These are phyloP conservation scores for Rhagonycha lutea DNA, from an alignment of 2,888 invertebrate genomes.

Conservation along the genomic window DNA sequence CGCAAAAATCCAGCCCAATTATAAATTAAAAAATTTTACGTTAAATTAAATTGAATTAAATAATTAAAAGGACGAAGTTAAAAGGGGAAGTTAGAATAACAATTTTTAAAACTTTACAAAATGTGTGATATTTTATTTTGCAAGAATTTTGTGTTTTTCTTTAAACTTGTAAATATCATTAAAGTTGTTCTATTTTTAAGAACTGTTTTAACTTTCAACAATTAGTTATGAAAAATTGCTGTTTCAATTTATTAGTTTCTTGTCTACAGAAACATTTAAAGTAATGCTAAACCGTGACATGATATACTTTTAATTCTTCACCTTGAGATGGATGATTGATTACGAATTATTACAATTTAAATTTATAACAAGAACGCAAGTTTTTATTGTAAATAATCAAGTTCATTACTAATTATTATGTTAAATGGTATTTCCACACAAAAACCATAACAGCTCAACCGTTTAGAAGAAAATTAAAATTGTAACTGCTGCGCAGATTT, in stretches of 20 bases:
- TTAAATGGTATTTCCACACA: too few relatives aligned
- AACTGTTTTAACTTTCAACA: not conserved
- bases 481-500: too few relatives aligned
- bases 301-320: not conserved
- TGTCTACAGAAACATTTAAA: not conserved
- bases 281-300: not conserved
- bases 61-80: too few relatives aligned
- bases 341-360: not conserved
- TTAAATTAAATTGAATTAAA: too few relatives aligned
- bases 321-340: not conserved
- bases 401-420: not conserved
- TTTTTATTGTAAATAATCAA: not conserved
- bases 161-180: not conserved
- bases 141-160: not conserved
- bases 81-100: too few relatives aligned
- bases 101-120: too few relatives aligned
- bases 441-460: not conserved
- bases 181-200: too few relatives aligned
- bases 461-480: too few relatives aligned
- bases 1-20: too few relatives aligned
- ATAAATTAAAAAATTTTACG: too few relatives aligned
- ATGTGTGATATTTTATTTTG: too few relatives aligned
- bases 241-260: too few relatives aligned
- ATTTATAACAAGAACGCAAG: not conserved
- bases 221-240: not conserved